These are phyloP conservation scores for Sebastes trivittatus DNA, from an alignment of 2,797 vertebrate species.

Conservation along the genomic window DNA sequence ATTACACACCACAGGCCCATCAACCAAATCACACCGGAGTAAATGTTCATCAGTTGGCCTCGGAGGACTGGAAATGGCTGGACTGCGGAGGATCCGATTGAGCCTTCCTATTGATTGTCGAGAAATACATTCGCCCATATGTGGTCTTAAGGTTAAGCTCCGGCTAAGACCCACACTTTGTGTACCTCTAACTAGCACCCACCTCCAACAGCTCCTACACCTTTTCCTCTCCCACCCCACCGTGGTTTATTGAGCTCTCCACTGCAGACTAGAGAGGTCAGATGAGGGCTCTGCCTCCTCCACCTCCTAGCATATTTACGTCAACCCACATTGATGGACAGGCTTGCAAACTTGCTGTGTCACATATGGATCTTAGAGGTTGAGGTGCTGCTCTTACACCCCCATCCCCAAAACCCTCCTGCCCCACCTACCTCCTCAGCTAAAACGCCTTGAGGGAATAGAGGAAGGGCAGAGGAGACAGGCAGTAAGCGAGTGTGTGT, in stretches of 20 bases:
- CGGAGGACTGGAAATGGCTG: not conserved
- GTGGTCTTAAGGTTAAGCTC: slow-evolving; percentile 31
- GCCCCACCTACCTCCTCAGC: slow-evolving; percentile 3
- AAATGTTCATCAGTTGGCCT: slow-evolving; percentile 13
- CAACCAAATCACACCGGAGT: slow-evolving; percentile 28
- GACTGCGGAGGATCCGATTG: slow-evolving; percentile 12
- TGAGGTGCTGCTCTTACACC: slow-evolving; percentile 1
- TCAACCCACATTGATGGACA: slow-evolving; percentile 10
- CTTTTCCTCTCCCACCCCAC: not conserved
- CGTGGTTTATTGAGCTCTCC: not conserved
- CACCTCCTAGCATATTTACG: not conserved
- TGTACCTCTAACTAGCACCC: not conserved
- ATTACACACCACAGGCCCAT: slow-evolving; percentile 2
- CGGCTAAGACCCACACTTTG: slow-evolving; percentile 13
- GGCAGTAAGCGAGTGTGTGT: slow-evolving; percentile 36
- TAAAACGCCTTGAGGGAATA: slow-evolving; percentile 25
- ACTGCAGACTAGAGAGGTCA: slow-evolving; percentile 28
- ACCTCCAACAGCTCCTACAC: not conserved
- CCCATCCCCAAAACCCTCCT: not conserved
- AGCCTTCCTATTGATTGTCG: slow-evolving; percentile 28
- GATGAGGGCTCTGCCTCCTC: slow-evolving; percentile 9
- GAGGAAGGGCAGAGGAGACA: slow-evolving; percentile 36
- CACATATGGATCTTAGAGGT: slow-evolving; percentile 31
- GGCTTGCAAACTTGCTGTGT: slow-evolving; percentile 20
- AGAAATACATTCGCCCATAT: slow-evolving; percentile 26